phyloP scores from a whole-genome alignment of 2,888 invertebrate species.

The Philopedon plagiatum region DNA sequence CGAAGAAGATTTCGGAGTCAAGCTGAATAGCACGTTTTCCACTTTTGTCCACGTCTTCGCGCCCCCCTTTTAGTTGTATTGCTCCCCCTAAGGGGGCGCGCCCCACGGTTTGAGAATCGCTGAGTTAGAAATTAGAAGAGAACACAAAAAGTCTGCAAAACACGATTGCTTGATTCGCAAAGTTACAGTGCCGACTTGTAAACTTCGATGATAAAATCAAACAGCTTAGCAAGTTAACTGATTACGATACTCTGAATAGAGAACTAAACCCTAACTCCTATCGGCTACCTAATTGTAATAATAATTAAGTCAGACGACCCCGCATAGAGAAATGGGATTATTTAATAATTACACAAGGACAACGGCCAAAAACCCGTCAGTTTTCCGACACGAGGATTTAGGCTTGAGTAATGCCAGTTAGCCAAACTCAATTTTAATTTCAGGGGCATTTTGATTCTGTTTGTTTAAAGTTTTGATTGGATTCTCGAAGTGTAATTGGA shows the following conservation, averaged over 20 bases:
- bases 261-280: background rate
- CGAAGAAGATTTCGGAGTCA: no score
- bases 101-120: no score
- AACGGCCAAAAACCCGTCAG: slow-evolving; percentile 15
- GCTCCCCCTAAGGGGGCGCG: no score
- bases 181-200: no score
- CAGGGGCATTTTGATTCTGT: slow-evolving; percentile 25
- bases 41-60: no score
- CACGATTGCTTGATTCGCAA: no score
- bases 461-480: slow-evolving; percentile 34
- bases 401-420: slow-evolving; percentile 31
- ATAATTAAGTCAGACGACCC: background rate
- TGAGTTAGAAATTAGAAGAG: no score
- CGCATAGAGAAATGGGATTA: slow-evolving; percentile 15
- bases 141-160: no score
- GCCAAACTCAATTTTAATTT: slow-evolving; percentile 37
- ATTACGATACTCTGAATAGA: background rate
- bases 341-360: slow-evolving; percentile 25
- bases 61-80: no score
- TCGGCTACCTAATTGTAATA: background rate
- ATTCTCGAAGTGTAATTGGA: slow-evolving; percentile 23
- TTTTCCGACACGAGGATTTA: slow-evolving; percentile 12
- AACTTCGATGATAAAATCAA: no score
- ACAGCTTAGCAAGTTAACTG: no score
- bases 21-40: no score